Evolutionary conservation across 2,797 vertebrate species (phyloP).

Genomic region (Sphenodon punctatus): DNA sequence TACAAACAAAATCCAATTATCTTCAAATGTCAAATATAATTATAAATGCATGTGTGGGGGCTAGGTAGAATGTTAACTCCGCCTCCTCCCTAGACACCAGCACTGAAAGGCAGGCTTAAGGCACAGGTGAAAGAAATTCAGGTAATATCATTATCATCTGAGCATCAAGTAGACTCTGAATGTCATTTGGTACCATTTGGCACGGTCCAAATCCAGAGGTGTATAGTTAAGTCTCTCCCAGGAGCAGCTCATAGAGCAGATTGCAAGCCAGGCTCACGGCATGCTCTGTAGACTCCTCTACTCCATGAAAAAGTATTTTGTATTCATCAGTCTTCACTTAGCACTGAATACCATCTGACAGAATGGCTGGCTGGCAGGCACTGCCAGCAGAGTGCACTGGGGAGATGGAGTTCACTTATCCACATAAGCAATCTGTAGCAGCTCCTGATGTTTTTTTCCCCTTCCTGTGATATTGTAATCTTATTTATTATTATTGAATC

Average conservation of each 20-base stretch:
- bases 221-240: no score
- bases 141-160: accelerated
- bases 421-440: background rate
- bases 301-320: no score
- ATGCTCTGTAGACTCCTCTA: no score
- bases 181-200: background rate
- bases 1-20: background rate
- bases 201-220: background rate
- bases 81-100: background rate
- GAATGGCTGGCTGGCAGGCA: no score
- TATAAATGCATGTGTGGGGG: background rate
- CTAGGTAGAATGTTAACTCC: background rate
- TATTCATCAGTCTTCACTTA: no score
- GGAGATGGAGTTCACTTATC: no score
- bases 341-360: no score
- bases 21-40: background rate
- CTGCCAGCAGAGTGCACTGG: no score
- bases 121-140: background rate
- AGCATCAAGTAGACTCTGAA: accelerated
- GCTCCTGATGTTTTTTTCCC: background rate
- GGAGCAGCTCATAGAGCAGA: background rate
- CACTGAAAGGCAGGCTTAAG: background rate
- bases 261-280: background rate
- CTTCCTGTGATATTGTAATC: no score
- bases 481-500: no score